phyloP scores from a whole-genome alignment of 2,888 invertebrate genomes.

The Actias luna region DNA sequence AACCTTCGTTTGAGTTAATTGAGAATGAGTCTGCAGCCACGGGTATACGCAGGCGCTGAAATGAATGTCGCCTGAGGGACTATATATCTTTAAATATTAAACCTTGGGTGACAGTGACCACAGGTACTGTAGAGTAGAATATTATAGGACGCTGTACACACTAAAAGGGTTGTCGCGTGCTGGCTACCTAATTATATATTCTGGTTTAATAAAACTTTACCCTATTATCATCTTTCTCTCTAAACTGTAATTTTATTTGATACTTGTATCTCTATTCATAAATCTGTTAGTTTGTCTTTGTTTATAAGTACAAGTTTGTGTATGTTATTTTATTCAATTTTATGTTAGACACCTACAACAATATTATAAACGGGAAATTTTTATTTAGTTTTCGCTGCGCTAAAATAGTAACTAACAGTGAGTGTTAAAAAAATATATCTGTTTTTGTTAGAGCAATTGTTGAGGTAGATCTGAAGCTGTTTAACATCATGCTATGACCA shows the following conservation, averaged over 20 bases:
- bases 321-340: too few species aligned
- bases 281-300: too few species aligned
- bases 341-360: too few species aligned
- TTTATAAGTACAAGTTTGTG: too few species aligned
- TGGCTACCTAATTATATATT: background rate
- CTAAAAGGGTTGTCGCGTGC: constrained; percentile 8
- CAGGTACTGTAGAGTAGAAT: constrained; percentile 7
- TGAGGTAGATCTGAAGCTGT: too few species aligned
- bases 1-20: constrained; percentile 42
- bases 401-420: too few species aligned
- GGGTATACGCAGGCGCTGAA: constrained; percentile 55
- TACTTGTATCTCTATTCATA: too few species aligned
- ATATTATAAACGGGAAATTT: too few species aligned
- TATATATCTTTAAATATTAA: constrained; percentile 55
- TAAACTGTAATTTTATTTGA: background rate
- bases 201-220: constrained; percentile 5
- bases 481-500: too few species aligned
- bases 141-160: constrained; percentile 10
- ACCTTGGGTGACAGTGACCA: constrained; percentile 39
- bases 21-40: constrained; percentile 43
- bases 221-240: background rate
- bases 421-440: too few species aligned
- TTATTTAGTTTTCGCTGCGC: too few species aligned
- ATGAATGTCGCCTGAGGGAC: constrained; percentile 65
- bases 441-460: too few species aligned